phyloP scores from a whole-genome alignment of 1,140 invertebrate genomes.

The Colletes gigas region DNA sequence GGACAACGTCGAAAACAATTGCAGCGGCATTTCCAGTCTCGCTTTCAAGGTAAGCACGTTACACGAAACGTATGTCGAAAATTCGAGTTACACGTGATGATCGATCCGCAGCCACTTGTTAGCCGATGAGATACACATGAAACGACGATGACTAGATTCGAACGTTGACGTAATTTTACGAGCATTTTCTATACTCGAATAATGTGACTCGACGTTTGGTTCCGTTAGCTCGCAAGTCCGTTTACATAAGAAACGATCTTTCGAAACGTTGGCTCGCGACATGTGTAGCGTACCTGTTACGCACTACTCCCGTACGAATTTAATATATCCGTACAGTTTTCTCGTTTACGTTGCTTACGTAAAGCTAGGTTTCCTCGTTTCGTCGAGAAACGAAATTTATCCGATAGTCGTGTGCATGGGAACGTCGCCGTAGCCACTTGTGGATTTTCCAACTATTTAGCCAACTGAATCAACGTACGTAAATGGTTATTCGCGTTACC shows the following conservation, averaged over 20 bases:
- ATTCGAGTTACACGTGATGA: slow-evolving; percentile 30
- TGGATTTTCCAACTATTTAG: slow-evolving; percentile 28
- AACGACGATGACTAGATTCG: background rate
- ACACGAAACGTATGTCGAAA: background rate
- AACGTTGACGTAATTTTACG: background rate
- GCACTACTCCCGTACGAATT: background rate
- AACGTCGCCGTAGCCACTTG: slow-evolving; percentile 29
- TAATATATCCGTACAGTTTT: background rate
- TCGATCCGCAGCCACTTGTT: slow-evolving; percentile 57
- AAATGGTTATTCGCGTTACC: background rate
- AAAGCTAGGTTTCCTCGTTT: background rate
- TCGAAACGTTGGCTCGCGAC: background rate
- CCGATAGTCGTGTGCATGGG: background rate
- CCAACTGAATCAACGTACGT: slow-evolving; percentile 17
- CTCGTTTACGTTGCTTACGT: background rate
- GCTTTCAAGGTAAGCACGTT: slow-evolving; percentile 34
- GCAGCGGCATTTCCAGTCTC: slow-evolving; percentile 3
- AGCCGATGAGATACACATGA: slow-evolving; percentile 36
- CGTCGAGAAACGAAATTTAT: background rate
- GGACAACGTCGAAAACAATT: slow-evolving; percentile 18
- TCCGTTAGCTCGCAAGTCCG: too few relatives aligned
- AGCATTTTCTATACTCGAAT: background rate
- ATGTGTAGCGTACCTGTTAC: background rate
- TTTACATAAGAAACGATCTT: background rate
- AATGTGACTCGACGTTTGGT: background rate